Evolutionary conservation across 2,113 vertebrate genomes (phyloP).

Genomic region (Stigmatopora nigra): DNA sequence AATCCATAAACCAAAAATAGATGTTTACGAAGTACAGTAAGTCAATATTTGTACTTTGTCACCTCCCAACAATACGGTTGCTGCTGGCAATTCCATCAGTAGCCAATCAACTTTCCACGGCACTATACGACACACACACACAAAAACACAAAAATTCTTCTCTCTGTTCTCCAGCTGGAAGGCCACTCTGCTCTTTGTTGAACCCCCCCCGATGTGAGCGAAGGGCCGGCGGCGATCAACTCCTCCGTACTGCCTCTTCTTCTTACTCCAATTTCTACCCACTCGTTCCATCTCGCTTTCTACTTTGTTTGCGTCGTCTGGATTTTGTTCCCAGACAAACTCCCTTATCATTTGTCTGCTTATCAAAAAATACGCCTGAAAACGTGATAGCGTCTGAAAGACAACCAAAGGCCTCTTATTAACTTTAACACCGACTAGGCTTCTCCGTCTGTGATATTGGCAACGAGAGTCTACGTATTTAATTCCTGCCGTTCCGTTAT

Average conservation of each 20-base stretch:
- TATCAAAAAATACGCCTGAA: background rate
- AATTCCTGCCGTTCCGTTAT: background rate
- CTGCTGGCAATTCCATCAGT: background rate
- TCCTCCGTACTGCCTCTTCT: conserved; percentile 12
- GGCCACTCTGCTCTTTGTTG: conserved; percentile 39
- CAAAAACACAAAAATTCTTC: conserved; percentile 11
- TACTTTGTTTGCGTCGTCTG: conserved; percentile 8
- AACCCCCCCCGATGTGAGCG: conserved; percentile 41
- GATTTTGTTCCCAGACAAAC: conserved; percentile 10
- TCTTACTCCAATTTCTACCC: conserved; percentile 24
- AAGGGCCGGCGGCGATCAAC: conserved; percentile 32
- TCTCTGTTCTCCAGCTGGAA: conserved; percentile 39
- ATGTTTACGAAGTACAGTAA: background rate
- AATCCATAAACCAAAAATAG: too few species aligned
- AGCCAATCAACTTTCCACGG: background rate
- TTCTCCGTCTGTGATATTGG: background rate
- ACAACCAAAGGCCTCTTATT: conserved; percentile 13
- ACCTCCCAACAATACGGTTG: background rate
- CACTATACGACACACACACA: background rate
- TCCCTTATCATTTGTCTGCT: conserved; percentile 6
- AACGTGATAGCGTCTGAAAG: background rate
- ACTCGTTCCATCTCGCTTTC: conserved; percentile 28
- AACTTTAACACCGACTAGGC: background rate
- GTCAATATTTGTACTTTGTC: background rate
- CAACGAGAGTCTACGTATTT: conserved; percentile 3